Conservation (phyloP, 2,888 invertebrate genomes). For the Pachydiplax longipennis region DNA sequence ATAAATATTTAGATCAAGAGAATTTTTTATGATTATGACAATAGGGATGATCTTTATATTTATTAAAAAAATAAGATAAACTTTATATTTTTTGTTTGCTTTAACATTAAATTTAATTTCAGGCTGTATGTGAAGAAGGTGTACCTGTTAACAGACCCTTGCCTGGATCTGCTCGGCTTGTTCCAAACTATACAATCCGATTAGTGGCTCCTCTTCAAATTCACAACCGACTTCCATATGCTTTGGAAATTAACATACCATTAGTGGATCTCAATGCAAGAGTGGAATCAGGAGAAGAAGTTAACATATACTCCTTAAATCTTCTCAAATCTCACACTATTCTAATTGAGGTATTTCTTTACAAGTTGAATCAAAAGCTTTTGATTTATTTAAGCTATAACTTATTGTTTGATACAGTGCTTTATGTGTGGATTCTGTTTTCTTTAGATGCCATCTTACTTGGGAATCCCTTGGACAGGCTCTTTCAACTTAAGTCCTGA, state of each 20-base stretch:
- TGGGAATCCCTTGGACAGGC: slow-evolving; percentile 75
- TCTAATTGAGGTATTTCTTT: slow-evolving; percentile 57
- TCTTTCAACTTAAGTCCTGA: slow-evolving; percentile 71
- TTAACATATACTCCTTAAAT: slow-evolving; percentile 73
- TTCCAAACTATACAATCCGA: slow-evolving; percentile 76
- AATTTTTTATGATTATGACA: too few relatives aligned
- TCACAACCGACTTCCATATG: slow-evolving; percentile 80
- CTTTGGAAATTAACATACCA: slow-evolving; percentile 67
- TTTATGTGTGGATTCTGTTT: neutral
- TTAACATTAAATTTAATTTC: slow-evolving; percentile 47
- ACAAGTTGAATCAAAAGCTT: neutral
- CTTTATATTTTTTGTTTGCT: slow-evolving; percentile 46
- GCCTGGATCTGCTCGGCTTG: slow-evolving; percentile 53
- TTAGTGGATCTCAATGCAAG: slow-evolving; percentile 64
- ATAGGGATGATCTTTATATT: too few relatives aligned
- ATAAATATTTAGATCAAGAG: too few relatives aligned
- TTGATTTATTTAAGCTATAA: neutral
- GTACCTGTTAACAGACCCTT: slow-evolving; percentile 52
- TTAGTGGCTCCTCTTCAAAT: slow-evolving; percentile 77
- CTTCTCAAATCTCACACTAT: slow-evolving; percentile 66
- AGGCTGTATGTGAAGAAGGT: slow-evolving; percentile 65
- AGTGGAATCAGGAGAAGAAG: slow-evolving; percentile 75
- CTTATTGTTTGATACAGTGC: neutral
- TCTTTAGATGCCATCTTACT: slow-evolving; percentile 66
- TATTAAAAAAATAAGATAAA: too few relatives aligned